Conservation (phyloP, 2,888 invertebrate genomes). For the Noctua janthina region DNA sequence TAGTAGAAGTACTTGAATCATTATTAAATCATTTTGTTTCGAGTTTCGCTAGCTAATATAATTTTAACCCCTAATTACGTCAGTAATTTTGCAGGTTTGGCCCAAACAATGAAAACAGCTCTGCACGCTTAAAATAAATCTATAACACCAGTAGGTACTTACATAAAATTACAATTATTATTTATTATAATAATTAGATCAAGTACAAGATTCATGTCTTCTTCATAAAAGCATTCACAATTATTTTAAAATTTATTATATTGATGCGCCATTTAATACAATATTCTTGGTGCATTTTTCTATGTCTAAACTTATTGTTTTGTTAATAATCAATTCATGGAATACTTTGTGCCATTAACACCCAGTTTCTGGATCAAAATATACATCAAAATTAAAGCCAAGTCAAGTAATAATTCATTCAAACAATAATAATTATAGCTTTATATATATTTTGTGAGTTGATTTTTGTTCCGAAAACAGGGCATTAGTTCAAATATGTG, state of each 20-base stretch:
- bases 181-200: background rate
- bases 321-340: background rate
- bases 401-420: background rate
- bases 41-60: background rate
- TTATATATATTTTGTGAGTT: background rate
- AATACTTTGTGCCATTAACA: constrained; percentile 5
- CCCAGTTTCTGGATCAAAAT: background rate
- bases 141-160: background rate
- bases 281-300: constrained; percentile 7
- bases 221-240: background rate
- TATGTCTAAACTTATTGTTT: constrained; percentile 4
- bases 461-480: background rate
- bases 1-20: no score
- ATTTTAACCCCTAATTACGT: background rate
- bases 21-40: background rate
- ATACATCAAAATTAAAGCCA: background rate
- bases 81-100: background rate
- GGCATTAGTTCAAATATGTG: background rate
- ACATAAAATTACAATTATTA: background rate
- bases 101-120: background rate
- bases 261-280: background rate
- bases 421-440: background rate
- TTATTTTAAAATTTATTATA: background rate
- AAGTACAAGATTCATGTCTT: background rate
- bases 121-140: background rate